Conservation (phyloP, 2,888 invertebrate genomes). For the Flabesymbios commensalis region DNA sequence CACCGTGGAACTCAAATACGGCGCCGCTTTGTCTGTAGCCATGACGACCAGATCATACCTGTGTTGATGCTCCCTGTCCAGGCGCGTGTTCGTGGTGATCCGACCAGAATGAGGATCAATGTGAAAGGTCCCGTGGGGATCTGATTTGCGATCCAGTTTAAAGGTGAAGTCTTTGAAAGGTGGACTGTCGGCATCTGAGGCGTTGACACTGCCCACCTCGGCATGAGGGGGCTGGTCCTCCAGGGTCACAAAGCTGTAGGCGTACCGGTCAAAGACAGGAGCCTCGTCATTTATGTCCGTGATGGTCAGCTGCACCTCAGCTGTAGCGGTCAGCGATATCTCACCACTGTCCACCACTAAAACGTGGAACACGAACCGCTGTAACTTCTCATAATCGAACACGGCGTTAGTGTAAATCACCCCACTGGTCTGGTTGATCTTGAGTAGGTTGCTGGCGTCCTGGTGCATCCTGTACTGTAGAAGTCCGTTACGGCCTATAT, state of each 20-base stretch:
- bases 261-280: constrained; percentile 37
- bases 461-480: constrained; percentile 26
- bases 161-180: constrained; percentile 26
- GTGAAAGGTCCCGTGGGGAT: constrained; percentile 47
- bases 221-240: constrained; percentile 30
- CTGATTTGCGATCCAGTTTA: constrained; percentile 30
- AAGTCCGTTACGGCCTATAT: constrained; percentile 44
- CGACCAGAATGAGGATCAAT: constrained; percentile 43
- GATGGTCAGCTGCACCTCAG: constrained; percentile 40
- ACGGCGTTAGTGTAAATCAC: constrained; percentile 13
- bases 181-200: constrained; percentile 25
- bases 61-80: constrained; percentile 68
- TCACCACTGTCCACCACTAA: constrained; percentile 46
- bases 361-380: constrained; percentile 39
- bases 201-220: constrained; percentile 28
- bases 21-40: constrained; percentile 25
- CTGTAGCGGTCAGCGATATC: constrained; percentile 40
- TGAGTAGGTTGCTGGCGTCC: constrained; percentile 5
- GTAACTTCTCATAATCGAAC: constrained; percentile 30
- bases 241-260: constrained; percentile 26
- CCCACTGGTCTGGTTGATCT: constrained; percentile 17
- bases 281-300: constrained; percentile 49
- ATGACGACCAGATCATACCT: constrained; percentile 20
- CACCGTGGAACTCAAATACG: constrained; percentile 29
- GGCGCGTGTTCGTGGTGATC: constrained; percentile 70